phyloP scores from a whole-genome alignment of 2,797 vertebrate genomes.

The Carcharodon carcharias region DNA sequence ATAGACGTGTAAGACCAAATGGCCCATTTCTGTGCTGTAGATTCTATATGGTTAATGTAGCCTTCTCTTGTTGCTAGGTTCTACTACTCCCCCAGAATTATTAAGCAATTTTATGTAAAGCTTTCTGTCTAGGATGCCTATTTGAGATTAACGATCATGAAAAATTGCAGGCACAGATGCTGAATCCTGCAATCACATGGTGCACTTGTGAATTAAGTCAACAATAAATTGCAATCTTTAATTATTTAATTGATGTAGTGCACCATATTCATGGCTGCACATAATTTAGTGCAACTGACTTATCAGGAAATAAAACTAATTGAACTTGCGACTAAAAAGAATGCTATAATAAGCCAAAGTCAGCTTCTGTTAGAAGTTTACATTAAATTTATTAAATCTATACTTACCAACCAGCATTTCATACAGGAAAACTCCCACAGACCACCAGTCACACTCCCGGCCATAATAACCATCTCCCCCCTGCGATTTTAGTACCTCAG shows the following conservation, averaged over 20 bases:
- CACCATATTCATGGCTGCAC: background rate
- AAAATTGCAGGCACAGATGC: background rate
- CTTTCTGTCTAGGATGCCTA: background rate
- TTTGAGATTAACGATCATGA: background rate
- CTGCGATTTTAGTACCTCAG: constrained; percentile 92
- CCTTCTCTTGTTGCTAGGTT: background rate
- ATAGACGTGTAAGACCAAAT: background rate
- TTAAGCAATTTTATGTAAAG: background rate
- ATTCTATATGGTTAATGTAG: background rate
- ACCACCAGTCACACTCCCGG: constrained; percentile 98
- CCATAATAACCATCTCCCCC: constrained; percentile 94
- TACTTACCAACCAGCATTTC: constrained; percentile 97
- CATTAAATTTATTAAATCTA: background rate
- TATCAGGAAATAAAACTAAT: background rate
- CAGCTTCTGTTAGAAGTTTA: background rate
- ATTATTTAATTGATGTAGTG: background rate
- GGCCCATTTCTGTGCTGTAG: background rate
- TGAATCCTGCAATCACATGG: background rate
- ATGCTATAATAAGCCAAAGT: background rate
- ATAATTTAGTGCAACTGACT: background rate
- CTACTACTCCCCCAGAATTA: background rate
- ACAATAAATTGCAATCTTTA: background rate
- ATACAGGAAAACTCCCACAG: constrained; percentile 95
- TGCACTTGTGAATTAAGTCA: background rate
- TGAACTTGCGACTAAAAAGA: background rate